Percentiles rank a stretch among this genome's conserved stretches.
These are phyloP conservation scores for Galaxias olidus DNA, from an alignment of 2,797 vertebrate species.

Conservation along the genomic window DNA sequence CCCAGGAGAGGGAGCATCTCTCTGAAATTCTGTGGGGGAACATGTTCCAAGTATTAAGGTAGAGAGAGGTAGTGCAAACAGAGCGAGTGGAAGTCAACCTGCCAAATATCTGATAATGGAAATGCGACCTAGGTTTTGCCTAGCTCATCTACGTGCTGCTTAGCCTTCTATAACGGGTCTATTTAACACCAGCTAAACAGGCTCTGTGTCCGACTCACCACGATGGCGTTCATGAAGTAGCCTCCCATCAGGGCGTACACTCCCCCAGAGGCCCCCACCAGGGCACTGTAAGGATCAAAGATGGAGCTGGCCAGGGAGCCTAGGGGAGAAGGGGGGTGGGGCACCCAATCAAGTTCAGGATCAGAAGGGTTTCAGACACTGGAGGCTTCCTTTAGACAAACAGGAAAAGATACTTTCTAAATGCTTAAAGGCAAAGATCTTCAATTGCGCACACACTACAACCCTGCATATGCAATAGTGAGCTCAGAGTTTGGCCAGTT, in stretches of 20 bases:
- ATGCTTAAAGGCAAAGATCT: too few species aligned
- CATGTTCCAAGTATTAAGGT: not conserved
- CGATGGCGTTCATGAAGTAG: constrained; percentile 90
- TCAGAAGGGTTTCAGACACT: constrained; percentile 5
- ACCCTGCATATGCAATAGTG: too few species aligned
- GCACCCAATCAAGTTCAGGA: constrained; percentile 12
- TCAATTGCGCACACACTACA: too few species aligned
- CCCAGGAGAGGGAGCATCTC: constrained; percentile 88
- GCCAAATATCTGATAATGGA: not conserved
- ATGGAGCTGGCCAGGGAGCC: constrained; percentile 91
- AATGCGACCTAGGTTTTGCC: too few species aligned
- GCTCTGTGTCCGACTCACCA: constrained; percentile 75
- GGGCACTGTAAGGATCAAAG: constrained; percentile 82
- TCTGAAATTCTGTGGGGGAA: constrained; percentile 82
- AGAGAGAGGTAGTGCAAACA: not conserved
- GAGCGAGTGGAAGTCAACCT: not conserved
- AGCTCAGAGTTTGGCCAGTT: too few species aligned
- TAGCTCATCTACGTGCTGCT: too few species aligned
- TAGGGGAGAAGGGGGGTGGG: too few species aligned
- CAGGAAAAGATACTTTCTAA: constrained; percentile 22
- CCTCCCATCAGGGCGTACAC: constrained; percentile 91
- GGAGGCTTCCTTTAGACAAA: constrained; percentile 16
- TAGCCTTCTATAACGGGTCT: too few species aligned
- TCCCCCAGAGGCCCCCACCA: constrained; percentile 90
- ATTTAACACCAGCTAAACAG: not conserved